phyloP scores from a whole-genome alignment of 2,113 vertebrate genomes.

The Okapia johnstoni region DNA sequence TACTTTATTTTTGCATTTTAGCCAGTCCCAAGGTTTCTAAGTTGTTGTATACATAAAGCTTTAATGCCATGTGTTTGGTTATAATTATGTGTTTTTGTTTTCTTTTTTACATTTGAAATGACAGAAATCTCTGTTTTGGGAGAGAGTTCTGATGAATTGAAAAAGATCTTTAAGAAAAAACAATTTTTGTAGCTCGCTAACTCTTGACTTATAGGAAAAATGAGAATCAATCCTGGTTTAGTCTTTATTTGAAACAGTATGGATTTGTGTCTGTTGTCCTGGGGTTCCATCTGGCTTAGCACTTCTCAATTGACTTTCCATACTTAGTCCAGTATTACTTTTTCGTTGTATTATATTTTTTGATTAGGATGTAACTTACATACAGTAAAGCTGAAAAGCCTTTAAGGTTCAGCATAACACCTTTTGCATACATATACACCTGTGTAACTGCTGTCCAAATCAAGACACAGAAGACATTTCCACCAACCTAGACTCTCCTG shows the following conservation, averaged over 20 bases:
- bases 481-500: not conserved
- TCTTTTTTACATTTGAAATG: not conserved
- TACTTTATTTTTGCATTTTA: constrained; percentile 9
- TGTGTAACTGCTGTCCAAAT: not conserved
- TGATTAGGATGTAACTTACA: not conserved
- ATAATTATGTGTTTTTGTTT: not conserved
- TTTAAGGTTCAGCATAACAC: not conserved
- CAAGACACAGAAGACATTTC: not conserved
- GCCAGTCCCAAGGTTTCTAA: not conserved
- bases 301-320: not conserved
- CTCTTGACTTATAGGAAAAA: not conserved
- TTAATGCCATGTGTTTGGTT: not conserved
- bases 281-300: not conserved
- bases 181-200: not conserved
- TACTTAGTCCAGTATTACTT: not conserved
- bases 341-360: not conserved
- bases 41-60: not conserved
- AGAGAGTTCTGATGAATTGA: not conserved
- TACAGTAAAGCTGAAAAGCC: not conserved
- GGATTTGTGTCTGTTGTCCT: not conserved
- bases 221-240: not conserved
- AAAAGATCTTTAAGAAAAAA: not conserved
- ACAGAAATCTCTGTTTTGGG: not conserved
- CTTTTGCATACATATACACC: not conserved
- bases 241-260: not conserved